These are phyloP conservation scores for Drosophila tropicalis DNA, from an alignment of 1,140 invertebrate species.

Conservation along the genomic window DNA sequence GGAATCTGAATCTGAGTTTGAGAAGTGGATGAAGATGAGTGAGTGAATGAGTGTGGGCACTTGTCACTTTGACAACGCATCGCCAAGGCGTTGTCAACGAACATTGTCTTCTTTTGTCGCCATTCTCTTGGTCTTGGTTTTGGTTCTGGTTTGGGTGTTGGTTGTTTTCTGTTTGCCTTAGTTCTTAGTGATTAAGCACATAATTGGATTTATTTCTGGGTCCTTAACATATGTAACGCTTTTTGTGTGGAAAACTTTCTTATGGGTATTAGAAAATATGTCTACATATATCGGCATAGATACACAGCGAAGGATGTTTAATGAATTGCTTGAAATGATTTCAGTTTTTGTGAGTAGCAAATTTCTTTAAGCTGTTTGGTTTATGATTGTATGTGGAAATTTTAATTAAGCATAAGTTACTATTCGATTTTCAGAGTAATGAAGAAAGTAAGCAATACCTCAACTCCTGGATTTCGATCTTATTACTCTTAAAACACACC, in stretches of 20 bases:
- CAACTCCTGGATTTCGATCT: too few relatives aligned
- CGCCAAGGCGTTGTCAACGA: slow-evolving; percentile 60
- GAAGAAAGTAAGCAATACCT: too few relatives aligned
- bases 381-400: too few relatives aligned
- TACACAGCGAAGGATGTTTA: not conserved
- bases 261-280: slow-evolving; percentile 39
- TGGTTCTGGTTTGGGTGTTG: not conserved
- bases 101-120: slow-evolving; percentile 21
- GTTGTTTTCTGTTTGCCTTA: slow-evolving; percentile 15
- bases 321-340: not conserved
- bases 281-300: not conserved
- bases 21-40: slow-evolving; percentile 41
- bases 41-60: slow-evolving; percentile 42
- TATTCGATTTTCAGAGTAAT: too few relatives aligned
- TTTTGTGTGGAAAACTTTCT: slow-evolving; percentile 59
- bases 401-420: too few relatives aligned
- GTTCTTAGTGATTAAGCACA: slow-evolving; percentile 75
- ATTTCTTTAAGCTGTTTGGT: too few relatives aligned
- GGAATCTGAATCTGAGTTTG: slow-evolving; percentile 23
- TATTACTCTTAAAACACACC: not conserved
- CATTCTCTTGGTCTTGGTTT: not conserved
- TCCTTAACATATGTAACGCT: slow-evolving; percentile 60
- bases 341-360: too few relatives aligned
- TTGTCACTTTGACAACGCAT: slow-evolving; percentile 60
- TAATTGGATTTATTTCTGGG: slow-evolving; percentile 77